Conservation (phyloP, 2,797 vertebrate genomes). For the Poecilia velifera region DNA sequence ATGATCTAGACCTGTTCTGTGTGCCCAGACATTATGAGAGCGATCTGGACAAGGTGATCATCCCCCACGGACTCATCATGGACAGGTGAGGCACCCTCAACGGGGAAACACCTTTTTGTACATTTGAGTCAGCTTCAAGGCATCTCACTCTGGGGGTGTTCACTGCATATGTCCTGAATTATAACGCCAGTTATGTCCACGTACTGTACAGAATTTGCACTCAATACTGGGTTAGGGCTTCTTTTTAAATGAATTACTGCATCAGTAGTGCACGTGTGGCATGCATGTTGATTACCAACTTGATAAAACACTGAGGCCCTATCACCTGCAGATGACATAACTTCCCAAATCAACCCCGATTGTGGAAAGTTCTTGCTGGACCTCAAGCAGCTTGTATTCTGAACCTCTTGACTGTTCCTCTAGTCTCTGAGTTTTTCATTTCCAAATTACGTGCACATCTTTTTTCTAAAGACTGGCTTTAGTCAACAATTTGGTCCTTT, state of each 20-base stretch:
- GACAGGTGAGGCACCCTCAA: slow-evolving; percentile 77
- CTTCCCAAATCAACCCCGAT: neutral
- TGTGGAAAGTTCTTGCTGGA: neutral
- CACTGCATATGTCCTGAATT: neutral
- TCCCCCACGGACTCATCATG: slow-evolving; percentile 87
- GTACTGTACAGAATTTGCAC: neutral
- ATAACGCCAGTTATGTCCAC: no score
- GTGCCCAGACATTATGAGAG: slow-evolving; percentile 85
- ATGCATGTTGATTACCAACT: neutral
- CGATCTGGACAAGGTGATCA: slow-evolving; percentile 85
- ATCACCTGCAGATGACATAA: neutral
- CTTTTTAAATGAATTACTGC: neutral
- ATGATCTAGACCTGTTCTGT: slow-evolving; percentile 84
- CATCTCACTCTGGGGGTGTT: neutral
- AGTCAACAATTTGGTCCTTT: neutral
- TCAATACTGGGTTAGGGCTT: neutral
- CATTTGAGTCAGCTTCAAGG: neutral
- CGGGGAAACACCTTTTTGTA: no score
- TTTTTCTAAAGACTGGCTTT: neutral
- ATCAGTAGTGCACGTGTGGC: neutral
- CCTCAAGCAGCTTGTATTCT: neutral
- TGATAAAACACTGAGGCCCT: neutral
- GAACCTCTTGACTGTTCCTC: neutral
- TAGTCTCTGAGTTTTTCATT: neutral
- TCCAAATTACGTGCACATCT: neutral